Base-by-base conservation (phyloP, 2,797 vertebrate species). In the Cetoscarus ocellatus region DNA sequence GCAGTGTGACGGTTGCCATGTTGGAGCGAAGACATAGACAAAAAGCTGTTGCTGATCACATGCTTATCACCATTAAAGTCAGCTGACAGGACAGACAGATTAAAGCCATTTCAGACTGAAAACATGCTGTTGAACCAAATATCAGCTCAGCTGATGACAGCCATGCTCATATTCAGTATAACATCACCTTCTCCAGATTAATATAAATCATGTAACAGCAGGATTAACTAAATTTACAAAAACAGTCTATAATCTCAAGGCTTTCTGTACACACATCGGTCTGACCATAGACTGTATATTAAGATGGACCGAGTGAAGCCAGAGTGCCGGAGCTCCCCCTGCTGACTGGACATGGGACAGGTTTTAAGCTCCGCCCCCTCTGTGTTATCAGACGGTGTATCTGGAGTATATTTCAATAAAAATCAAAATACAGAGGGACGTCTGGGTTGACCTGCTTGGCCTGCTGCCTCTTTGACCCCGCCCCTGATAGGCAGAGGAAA, bases 161-260 rank as follows among this genome's bases (percentile, higher is more conserved):
- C 9, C 9, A 19, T 10, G 17, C 8, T 49, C 17, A 19, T 19
- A 19, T 49, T 9, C 9, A 19, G 48, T 19, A 10, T 3, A 19
- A 19, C 48, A 49, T 17, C 8, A 11, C 1, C 10, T 1, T 10
- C 6, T 34, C 50, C 13, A 2, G 19, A 14, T 10, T 34, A 12
- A 19, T 35, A 35, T 13, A 27, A 10, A 10, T 51, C 3, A 51
- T 4, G 27, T 8, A 82, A 73, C 79, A 85, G 80, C 49, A 74
- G 48, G 53, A 64, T 15, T 63, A 73, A 39, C 52, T 56, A 9
- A 59, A 62, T 57, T 61, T 68, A 69, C 17, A 59, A 61, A n/a
- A 66, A n/a, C 52, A 45, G 59, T 19, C 79, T 83, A 80, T 68
- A 78, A 84, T 85, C 75, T 86, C 70, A 73, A 76, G 76, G 77